Percentiles rank a stretch among this genome's conserved stretches.
Conservation (phyloP, 2,888 invertebrate genomes). For the Coelogynopora nodosa region DNA sequence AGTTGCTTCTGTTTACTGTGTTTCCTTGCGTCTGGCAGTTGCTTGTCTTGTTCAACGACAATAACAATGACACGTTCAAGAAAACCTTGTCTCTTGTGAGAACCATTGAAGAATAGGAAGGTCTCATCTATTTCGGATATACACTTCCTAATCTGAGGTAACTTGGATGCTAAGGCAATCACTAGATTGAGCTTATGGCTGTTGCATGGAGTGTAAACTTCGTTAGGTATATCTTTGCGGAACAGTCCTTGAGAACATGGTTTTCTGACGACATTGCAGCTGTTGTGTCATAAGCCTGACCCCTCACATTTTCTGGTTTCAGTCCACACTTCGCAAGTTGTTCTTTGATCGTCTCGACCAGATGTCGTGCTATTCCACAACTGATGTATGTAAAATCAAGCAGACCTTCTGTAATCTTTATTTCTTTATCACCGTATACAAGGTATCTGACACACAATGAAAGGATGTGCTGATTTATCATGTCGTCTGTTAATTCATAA, state of each 20-base stretch:
- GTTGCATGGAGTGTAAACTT: neutral
- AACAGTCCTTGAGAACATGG: neutral
- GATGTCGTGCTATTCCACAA: neutral
- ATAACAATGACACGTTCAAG: constrained; percentile 27
- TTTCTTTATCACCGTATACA: neutral
- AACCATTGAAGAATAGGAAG: constrained; percentile 22
- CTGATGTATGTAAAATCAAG: neutral
- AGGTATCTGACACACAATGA: neutral
- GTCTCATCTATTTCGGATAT: neutral
- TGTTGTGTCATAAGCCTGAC: neutral
- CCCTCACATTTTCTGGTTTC: neutral
- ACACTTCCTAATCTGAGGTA: constrained; percentile 6
- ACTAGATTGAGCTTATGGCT: constrained; percentile 3
- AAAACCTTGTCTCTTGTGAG: constrained; percentile 31
- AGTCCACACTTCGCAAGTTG: constrained; percentile 7
- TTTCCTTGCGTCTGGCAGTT: constrained; percentile 28
- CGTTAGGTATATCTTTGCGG: neutral
- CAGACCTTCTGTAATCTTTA: neutral
- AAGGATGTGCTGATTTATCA: neutral
- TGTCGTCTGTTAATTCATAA: neutral
- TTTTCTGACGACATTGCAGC: neutral
- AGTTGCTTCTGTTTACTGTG: constrained; percentile 27
- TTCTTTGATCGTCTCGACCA: neutral
- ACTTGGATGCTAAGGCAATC: neutral
- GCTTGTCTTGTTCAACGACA: constrained; percentile 19